These are phyloP conservation scores for Halocaridina rubra DNA, from an alignment of 2,888 invertebrate genomes.

Conservation along the genomic window DNA sequence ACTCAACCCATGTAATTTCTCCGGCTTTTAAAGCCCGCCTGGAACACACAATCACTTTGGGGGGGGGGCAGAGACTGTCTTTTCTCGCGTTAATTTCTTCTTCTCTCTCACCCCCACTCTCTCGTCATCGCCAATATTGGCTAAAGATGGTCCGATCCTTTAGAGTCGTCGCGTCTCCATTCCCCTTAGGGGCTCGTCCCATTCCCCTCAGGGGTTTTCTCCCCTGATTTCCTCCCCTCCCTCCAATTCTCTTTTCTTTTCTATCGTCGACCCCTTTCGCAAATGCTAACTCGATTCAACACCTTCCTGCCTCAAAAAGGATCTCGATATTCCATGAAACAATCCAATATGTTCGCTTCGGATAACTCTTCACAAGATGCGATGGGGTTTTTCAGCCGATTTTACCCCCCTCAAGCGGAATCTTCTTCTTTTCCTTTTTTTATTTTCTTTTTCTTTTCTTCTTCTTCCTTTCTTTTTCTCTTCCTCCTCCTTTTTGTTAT, in stretches of 20 bases:
- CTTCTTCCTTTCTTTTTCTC: no score
- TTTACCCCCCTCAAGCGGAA: no score
- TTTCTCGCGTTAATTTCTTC: conserved; percentile 50
- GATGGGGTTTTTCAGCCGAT: not conserved
- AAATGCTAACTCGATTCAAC: not conserved
- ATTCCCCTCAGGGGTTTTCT: no score
- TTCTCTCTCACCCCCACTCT: no score
- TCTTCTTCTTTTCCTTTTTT: no score
- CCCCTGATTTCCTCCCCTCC: no score
- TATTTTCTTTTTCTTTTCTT: no score
- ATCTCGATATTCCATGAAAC: not conserved
- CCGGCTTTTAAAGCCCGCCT: no score
- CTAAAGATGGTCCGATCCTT: conserved; percentile 29
- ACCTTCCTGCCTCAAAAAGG: not conserved
- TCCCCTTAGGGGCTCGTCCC: not conserved
- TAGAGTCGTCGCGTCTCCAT: not conserved
- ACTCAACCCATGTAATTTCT: conserved; percentile 1
- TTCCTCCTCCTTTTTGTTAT: no score
- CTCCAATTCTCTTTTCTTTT: no score
- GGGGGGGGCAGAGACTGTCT: no score
- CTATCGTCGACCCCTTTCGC: no score
- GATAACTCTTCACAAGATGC: not conserved
- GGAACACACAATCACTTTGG: not conserved
- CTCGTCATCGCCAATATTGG: conserved; percentile 47
- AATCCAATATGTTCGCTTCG: not conserved